Evolutionary conservation across 1,140 invertebrate genomes (phyloP).

Genomic region (Bombus sylvicola): DNA sequence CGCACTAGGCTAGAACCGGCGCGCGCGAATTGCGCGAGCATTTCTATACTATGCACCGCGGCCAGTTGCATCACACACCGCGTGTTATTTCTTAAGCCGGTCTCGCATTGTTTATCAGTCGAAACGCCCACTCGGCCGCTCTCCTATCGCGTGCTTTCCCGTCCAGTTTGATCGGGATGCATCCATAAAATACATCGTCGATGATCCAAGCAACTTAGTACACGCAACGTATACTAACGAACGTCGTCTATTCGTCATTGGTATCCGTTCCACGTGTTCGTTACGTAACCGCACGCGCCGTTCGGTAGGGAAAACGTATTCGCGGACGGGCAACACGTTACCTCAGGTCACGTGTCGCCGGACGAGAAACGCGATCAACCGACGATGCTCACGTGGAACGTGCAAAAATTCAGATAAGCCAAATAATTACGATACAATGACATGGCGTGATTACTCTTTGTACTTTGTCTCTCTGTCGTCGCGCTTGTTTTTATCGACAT

Average conservation of each 20-base stretch:
- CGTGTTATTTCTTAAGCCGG: conserved; percentile 60
- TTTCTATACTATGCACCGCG: conserved; percentile 43
- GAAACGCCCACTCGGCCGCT: conserved; percentile 27
- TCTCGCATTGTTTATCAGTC: conserved; percentile 45
- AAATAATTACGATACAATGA: conserved; percentile 21
- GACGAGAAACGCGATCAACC: conserved; percentile 19
- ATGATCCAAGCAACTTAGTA: neutral
- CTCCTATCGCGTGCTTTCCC: neutral
- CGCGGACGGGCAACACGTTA: conserved; percentile 53
- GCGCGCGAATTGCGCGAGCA: conserved; percentile 62
- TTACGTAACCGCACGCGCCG: conserved; percentile 43
- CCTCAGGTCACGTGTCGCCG: conserved; percentile 55
- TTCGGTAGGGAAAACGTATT: conserved; percentile 43
- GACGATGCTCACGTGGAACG: conserved; percentile 50
- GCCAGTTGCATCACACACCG: conserved; percentile 61
- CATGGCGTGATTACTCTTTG: neutral
- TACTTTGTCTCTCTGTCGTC: neutral
- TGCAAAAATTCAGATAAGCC: conserved; percentile 44
- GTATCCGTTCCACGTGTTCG: conserved; percentile 30
- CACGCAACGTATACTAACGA: neutral
- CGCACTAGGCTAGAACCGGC: conserved; percentile 23
- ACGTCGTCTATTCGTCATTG: neutral
- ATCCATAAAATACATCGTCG: neutral
- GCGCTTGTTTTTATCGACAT: neutral
- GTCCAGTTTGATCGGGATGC: neutral